These are phyloP conservation scores for Enoplosus armatus DNA, from an alignment of 2,797 vertebrate species.

Conservation along the genomic window DNA sequence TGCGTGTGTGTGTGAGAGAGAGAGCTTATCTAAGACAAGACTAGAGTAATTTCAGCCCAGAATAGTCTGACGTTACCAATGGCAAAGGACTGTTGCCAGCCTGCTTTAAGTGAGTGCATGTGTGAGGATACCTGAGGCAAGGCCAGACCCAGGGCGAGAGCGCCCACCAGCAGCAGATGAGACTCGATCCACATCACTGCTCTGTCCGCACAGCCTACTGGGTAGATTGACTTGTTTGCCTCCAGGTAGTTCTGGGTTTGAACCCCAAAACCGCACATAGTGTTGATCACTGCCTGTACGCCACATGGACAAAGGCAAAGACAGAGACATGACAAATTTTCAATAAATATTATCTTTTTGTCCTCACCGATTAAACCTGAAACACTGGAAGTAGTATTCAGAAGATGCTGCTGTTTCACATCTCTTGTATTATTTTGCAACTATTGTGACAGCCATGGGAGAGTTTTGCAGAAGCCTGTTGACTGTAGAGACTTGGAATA, in stretches of 20 bases:
- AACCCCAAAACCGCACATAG: slow-evolving; percentile 86
- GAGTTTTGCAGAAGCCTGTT: slow-evolving; percentile 3
- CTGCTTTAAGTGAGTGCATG: background rate
- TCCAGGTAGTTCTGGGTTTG: slow-evolving; percentile 79
- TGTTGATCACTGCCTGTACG: slow-evolving; percentile 83
- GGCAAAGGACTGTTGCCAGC: slow-evolving; percentile 3
- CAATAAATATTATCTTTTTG: background rate
- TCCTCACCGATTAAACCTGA: slow-evolving; percentile 5
- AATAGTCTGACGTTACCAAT: slow-evolving; percentile 1
- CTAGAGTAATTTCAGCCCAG: background rate
- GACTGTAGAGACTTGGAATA: slow-evolving; percentile 20
- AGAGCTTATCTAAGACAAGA: slow-evolving; percentile 33
- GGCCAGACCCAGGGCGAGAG: slow-evolving; percentile 82
- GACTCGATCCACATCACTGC: slow-evolving; percentile 85
- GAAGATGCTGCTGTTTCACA: background rate
- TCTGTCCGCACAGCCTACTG: slow-evolving; percentile 83
- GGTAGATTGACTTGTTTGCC: slow-evolving; percentile 81
- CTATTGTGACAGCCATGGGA: slow-evolving; percentile 21
- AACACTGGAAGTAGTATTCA: background rate
- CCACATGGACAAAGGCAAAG: slow-evolving; percentile 9
- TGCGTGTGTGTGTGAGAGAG: background rate
- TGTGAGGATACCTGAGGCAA: slow-evolving; percentile 83
- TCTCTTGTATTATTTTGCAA: slow-evolving; percentile 27
- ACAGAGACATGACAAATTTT: background rate
- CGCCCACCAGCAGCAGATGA: slow-evolving; percentile 85